Evolutionary conservation across 2,888 invertebrate species (phyloP), one percentile per base, ranked within the genome.

Genomic region (Athalia cordata): DNA sequence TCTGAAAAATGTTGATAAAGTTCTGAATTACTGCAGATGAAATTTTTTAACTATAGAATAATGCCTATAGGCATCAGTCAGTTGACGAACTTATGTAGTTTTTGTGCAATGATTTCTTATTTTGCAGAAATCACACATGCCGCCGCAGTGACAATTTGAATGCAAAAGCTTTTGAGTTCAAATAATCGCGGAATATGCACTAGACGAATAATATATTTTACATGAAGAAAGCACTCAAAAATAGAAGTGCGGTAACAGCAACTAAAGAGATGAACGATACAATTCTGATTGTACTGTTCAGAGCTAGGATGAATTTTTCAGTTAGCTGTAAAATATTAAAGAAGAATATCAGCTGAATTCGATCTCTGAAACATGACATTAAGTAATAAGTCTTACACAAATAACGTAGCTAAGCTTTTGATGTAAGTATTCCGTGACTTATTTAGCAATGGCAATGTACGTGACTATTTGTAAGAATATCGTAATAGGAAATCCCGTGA

Each of bases 401-500:
- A 50, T 75, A 75, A 62, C 52, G 29, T 64, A 62, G 75, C 75
- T 75, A 75, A 64, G 50, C 75, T 55, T 75, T 64, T 62, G 62
- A 49, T 50, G 43, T 8, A 15, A 75, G 75, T 64, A 49, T n/a
- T 62, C 4, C 62, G 62, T 5, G 45, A 62, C 64, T 75, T 11
- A 62, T 50, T 64, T 29, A 13, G 64, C 64, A 75, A 75, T 75
- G 75, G 75, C 75, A 75, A 75, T 75, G 62, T 50, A 62, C 62
- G 62, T 75, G 52, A 72, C 59, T 57, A 57, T n/a, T n/a, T 62
- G 8, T 64, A 45, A 52, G 49, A 50, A 50, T 62, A 62, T 75
- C 15, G 49, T 64, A n/a, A 75, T 75, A 62, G 75, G 64, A 62
- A 75, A 62, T n/a, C 55, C 49, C 49, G 59, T 59, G 59, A 72